phyloP scores from a whole-genome alignment of 2,797 vertebrate species.

The Tragopan temminckii region DNA sequence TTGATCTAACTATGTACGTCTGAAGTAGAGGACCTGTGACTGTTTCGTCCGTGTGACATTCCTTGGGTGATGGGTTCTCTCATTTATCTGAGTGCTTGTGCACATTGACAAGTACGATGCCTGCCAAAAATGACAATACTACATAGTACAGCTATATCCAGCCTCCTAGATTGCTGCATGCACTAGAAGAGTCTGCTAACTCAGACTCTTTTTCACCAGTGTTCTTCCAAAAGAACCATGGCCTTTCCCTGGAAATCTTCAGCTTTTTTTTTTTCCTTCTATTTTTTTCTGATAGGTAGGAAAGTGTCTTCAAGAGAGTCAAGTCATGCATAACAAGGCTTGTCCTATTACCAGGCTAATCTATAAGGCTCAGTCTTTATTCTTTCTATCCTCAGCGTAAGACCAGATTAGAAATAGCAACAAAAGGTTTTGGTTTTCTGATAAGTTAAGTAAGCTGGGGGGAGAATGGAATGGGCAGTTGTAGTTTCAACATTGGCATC shows the following conservation, averaged over 20 bases:
- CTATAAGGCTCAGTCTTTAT: slow-evolving; percentile 21
- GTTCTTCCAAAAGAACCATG: not conserved
- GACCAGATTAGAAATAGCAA: slow-evolving; percentile 41
- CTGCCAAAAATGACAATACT: slow-evolving; percentile 43
- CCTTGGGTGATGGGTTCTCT: slow-evolving; percentile 45
- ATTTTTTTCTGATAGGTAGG: rapidly evolving
- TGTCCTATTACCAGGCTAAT: slow-evolving; percentile 24
- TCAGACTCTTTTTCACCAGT: not conserved
- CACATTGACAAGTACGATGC: slow-evolving; percentile 44
- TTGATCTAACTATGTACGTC: not conserved
- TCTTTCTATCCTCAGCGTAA: slow-evolving; percentile 48
- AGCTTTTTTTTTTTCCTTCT: not conserved
- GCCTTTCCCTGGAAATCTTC: not conserved
- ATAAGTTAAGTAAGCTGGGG: not conserved
- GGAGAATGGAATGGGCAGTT: not conserved
- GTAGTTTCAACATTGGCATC: not conserved
- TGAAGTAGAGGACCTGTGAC: slow-evolving; percentile 35
- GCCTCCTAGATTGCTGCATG: not conserved
- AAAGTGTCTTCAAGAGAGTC: not conserved
- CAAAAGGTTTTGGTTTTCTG: slow-evolving; percentile 51
- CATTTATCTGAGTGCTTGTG: slow-evolving; percentile 17
- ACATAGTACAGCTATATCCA: not conserved
- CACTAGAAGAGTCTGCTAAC: not conserved
- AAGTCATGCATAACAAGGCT: not conserved
- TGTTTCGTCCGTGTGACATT: slow-evolving; percentile 22